A percentile compares a stretch with the other conserved stretches of the same genome.
Conservation (phyloP, 2,888 invertebrate genomes). For the Venusia cambrica region DNA sequence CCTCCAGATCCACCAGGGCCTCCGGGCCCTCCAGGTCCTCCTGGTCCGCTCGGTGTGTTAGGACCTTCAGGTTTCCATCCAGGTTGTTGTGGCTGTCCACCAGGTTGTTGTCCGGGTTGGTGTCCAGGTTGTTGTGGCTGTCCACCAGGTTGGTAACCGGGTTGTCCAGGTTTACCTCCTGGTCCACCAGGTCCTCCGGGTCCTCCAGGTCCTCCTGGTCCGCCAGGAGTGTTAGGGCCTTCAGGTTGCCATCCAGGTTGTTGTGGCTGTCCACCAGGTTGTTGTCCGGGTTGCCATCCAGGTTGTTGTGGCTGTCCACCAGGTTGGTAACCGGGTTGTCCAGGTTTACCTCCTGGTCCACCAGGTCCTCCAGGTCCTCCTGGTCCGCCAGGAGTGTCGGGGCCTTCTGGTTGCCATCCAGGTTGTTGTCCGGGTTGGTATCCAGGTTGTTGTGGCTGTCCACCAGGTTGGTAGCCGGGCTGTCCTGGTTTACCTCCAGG, state of each 20-base stretch:
- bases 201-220: conserved; percentile 21
- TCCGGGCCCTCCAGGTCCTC: conserved; percentile 22
- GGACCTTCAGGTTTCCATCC: conserved; percentile 19
- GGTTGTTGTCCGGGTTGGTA: too few relatives aligned
- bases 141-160: too few relatives aligned
- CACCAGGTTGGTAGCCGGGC: too few relatives aligned
- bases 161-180: too few relatives aligned
- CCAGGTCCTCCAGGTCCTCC: too few relatives aligned
- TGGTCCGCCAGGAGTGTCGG: too few relatives aligned
- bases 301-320: conserved; percentile 28
- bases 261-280: conserved; percentile 33
- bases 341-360: conserved; percentile 26
- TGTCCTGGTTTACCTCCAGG: too few relatives aligned
- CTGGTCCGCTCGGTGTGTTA: too few relatives aligned
- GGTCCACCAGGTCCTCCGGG: conserved; percentile 33
- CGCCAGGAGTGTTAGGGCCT: conserved; percentile 19
- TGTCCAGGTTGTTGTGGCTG: conserved; percentile 28
- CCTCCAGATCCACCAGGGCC: conserved; percentile 35
- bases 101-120: conserved; percentile 23
- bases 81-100: conserved; percentile 2
- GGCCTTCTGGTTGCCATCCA: too few relatives aligned
- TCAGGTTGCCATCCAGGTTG: conserved; percentile 29
- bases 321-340: conserved; percentile 10
- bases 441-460: too few relatives aligned
- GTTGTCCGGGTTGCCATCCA: conserved; percentile 22